phyloP scores from a whole-genome alignment of 2,797 vertebrate genomes.

The Sebastes steindachneri region DNA sequence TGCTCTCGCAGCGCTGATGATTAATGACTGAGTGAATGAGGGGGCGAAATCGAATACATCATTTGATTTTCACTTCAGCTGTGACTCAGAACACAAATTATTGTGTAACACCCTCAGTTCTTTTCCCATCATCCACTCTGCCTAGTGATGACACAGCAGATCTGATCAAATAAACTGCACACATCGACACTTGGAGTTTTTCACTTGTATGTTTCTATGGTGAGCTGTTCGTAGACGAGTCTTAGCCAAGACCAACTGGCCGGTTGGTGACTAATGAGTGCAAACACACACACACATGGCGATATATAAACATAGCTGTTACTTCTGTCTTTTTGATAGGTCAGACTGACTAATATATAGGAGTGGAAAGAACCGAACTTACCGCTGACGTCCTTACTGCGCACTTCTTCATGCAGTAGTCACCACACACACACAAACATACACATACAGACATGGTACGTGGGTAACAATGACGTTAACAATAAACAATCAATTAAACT shows the following conservation, averaged over 20 bases:
- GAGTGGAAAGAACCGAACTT: conserved; percentile 47
- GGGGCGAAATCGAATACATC: neutral
- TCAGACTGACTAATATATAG: conserved; percentile 52
- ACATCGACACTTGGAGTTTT: conserved; percentile 38
- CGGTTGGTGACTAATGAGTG: conserved; percentile 52
- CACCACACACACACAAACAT: conserved; percentile 6
- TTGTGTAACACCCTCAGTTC: neutral
- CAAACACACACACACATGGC: neutral
- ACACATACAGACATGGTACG: neutral
- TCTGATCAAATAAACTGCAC: neutral
- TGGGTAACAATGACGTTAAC: neutral
- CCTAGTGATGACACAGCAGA: neutral
- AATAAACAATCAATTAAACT: neutral
- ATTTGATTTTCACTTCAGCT: conserved; percentile 1
- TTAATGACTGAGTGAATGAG: neutral
- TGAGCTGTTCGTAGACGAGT: conserved; percentile 10
- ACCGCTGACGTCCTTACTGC: conserved; percentile 31
- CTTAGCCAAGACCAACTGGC: neutral
- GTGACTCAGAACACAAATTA: conserved; percentile 23
- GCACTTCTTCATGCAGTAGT: conserved; percentile 38
- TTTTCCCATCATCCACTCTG: conserved; percentile 33
- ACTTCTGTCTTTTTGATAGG: conserved; percentile 54
- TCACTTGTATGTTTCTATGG: neutral
- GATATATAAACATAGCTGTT: conserved; percentile 39
- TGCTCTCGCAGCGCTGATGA: too few species aligned